Base-by-base conservation (phyloP, 2,888 invertebrate genomes). In the Spodoptera littoralis region DNA sequence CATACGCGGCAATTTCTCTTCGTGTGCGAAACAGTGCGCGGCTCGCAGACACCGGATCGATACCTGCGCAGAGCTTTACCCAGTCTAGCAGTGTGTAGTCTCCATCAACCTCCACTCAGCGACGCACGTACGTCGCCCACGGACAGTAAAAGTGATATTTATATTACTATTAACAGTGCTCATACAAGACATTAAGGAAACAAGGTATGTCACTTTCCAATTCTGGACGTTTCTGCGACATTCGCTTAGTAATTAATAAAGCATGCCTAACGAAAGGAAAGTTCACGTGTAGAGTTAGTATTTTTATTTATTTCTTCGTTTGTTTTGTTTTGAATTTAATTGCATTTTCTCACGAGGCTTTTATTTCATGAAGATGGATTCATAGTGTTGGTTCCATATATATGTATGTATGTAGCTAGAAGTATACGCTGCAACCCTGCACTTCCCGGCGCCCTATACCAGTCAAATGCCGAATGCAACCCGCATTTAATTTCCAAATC, bases 151-250 rank as follows among this genome's bases (percentile, higher is more conserved):
- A 80, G 80, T 79, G 76, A 51, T 65, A 65, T 62, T 61, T 60
- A 61, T 69, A 18, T 18, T 18, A 18, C 46, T 64, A 70, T 65
- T 64, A 46, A 50, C 55, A 69, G 64, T 74, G 61, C 47, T 62
- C 52, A 53, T 18, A 55, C 48, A 57, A 47, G 58, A 58, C 49
- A 44, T 65, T 55, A 57, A 62, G 61, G 66, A 73, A 53, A 49
- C 47, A 55, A 71, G 80, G 79, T 79, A 80, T 53, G 78, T 71
- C 6, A 80, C 79, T 79, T 79, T 79, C 80, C 65, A 65, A 67
- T 76, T 67, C 59, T 64, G 50, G 52, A 65, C 12, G 43, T 70
- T 76, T 73, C 62, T 65, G 58, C 42, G 54, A 47, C 6, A 59
- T 27, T 60, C 53, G 46, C 41, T 65, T 70, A 8, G 36, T 36